Base-by-base conservation (phyloP, 2,888 invertebrate genomes). In the Psylliodes chrysocephalus region DNA sequence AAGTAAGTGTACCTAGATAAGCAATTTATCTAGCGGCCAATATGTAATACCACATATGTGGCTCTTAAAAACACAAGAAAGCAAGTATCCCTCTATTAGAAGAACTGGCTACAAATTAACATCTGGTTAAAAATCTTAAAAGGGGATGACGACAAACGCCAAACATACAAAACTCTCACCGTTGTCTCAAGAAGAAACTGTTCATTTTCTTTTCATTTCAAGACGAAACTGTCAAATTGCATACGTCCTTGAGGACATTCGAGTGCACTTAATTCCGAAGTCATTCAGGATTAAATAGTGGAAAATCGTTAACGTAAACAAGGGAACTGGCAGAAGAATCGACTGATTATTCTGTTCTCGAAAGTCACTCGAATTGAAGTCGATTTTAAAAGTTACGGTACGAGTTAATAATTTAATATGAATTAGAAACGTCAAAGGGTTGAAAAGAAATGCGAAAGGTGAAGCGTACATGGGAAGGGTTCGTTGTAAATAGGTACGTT, bases 261-360 rank as follows among this genome's bases (percentile, higher is more conserved):
- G 17, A 46, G 46, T 12, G 46, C 46, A 59, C 57, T 63, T 53
- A 47, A 63, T 54, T 47, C 14, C 46, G 18, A 42, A 63, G 52
- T 63, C 57, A 59, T 59, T 38, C 12, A 14, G 47, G 54, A 46
- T 54, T 38, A 47, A 52, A 12, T 38, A 54, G 28, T 54, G 49
- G 30, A 55, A 53, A 63, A 63, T 54, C 51, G 44, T 60, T 49
- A 28, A 18, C 33, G 30, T 54, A 49, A 56, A 35, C 49, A 55
- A 33, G 44, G 22, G 44, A 44, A 18, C 18, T 19, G 46, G 33
- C 12, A 18, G 12, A 19, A 14, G 15, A 33, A 30, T 46, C 19
- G 46, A 46, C 18, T 30, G 7, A 19, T 18, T 14, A 18, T 53
- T 40, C 19, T 53, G 17, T 38, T 7, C 35, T 12, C 3, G 15